phyloP scores from a whole-genome alignment of 1,140 invertebrate genomes.

The Trichonephila clavata region DNA sequence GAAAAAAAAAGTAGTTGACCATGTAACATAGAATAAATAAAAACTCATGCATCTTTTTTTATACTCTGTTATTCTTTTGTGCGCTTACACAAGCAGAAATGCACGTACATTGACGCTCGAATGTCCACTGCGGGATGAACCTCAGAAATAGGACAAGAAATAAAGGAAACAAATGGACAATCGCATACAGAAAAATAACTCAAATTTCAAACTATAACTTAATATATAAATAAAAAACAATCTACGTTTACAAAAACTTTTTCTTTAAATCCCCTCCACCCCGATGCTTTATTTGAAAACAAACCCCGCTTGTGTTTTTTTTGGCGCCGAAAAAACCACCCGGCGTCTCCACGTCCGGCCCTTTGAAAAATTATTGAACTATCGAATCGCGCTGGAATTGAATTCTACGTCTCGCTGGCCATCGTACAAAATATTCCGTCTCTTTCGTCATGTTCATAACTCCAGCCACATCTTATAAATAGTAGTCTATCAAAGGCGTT shows the following conservation, averaged over 20 bases:
- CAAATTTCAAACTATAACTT: neutral
- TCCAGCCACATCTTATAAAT: constrained; percentile 55
- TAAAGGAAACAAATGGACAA: too few relatives aligned
- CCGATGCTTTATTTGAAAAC: neutral
- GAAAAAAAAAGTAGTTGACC: too few relatives aligned
- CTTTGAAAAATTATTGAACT: constrained; percentile 34
- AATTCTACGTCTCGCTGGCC: constrained; percentile 15
- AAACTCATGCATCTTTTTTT: too few relatives aligned
- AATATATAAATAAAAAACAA: neutral
- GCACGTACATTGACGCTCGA: too few relatives aligned
- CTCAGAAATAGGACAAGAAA: too few relatives aligned
- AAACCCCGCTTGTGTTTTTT: constrained; percentile 7
- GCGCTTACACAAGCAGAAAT: too few relatives aligned
- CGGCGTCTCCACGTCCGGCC: constrained; percentile 1
- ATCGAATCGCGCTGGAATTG: constrained; percentile 36
- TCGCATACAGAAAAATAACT: too few relatives aligned
- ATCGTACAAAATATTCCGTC: constrained; percentile 48
- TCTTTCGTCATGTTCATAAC: constrained; percentile 51
- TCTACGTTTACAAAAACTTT: neutral
- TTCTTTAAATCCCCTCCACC: neutral
- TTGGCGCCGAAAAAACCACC: neutral
- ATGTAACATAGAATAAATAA: too few relatives aligned
- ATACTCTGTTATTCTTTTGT: too few relatives aligned
- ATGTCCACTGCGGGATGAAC: too few relatives aligned
- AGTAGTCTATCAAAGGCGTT: constrained; percentile 37